Evolutionary conservation across 2,113 vertebrate genomes (phyloP), one percentile per base, ranked within the genome.

Genomic region (Malaclemys terrapin): DNA sequence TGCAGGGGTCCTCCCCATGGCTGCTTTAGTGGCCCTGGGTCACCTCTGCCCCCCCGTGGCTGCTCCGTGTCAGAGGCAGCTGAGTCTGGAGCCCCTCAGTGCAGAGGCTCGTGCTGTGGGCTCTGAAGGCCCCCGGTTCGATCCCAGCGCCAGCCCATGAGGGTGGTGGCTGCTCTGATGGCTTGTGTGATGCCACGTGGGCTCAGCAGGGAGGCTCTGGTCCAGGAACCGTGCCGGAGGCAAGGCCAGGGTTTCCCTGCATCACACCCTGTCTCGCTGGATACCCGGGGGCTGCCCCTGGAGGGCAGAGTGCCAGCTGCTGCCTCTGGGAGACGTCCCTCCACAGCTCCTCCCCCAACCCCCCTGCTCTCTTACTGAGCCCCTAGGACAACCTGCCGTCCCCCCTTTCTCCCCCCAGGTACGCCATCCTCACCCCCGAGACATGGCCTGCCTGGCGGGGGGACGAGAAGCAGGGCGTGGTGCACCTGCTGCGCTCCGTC

Each of bases 351-450:
- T 22, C 20, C 76, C 19, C 12, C 9, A 13, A 11, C 29, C 29
- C 1, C 22, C 49, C 49, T 5, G 42, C 49, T 47, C 31, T n/a
- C 62, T n/a, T 20, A 6, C 38, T 57, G 53, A 84, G 54, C 12
- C 52, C 47, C 16, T 17, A 4, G 8, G 62, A 69, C 62, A 69
- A 69, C 31, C 35, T n/a, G 35, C 17, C 25, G 5, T 42, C 27
- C 42, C 76, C 16, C 27, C 29, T 62, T 11, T 27, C 52, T 16
- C 57, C 11, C 27, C 57, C 13, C 96, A 99, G 99, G 96, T 99
- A 99, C 22, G 98, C 99, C 87, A 99, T 99, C 94, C 95, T 99
- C 90, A 99, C 99, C 3, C 98, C 87, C 42, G 98, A 99, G 95
- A 98, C 98, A 1, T 99, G 98, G 98, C 99, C 99, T 1, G 31